Evolutionary conservation across 2,113 vertebrate species (phyloP).

Genomic region (Pao palembangensis): DNA sequence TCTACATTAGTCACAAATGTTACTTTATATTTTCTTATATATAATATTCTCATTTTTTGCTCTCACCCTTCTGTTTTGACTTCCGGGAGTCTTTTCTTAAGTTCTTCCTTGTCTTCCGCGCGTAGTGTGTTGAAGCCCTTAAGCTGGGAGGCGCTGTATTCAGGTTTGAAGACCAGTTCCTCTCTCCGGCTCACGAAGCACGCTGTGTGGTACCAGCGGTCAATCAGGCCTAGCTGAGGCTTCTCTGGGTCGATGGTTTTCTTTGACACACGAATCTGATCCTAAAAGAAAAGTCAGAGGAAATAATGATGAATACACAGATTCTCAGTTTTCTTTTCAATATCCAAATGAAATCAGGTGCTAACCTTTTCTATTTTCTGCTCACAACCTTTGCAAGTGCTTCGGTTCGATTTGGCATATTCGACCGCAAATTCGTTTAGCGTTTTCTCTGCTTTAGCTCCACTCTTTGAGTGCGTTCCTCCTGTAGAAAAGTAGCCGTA

Average conservation of each 20-base stretch:
- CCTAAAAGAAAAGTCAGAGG: slow-evolving; percentile 67
- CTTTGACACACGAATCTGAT: slow-evolving; percentile 92
- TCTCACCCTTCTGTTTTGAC: slow-evolving; percentile 87
- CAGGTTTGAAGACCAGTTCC: slow-evolving; percentile 84
- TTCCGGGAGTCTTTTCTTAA: slow-evolving; percentile 86
- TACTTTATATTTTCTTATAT: no score
- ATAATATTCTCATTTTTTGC: background rate
- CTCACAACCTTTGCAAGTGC: slow-evolving; percentile 93
- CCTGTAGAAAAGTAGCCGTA: slow-evolving; percentile 40
- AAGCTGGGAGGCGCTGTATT: slow-evolving; percentile 83
- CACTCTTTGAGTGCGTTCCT: slow-evolving; percentile 77
- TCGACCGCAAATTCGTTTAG: slow-evolving; percentile 90
- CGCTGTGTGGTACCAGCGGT: slow-evolving; percentile 94
- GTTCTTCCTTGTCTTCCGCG: slow-evolving; percentile 84
- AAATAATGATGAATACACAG: background rate
- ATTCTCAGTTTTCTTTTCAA: background rate
- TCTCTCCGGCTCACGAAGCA: slow-evolving; percentile 87
- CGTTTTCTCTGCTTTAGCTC: slow-evolving; percentile 81
- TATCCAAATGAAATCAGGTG: background rate
- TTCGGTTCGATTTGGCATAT: slow-evolving; percentile 96
- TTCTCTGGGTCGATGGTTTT: slow-evolving; percentile 92
- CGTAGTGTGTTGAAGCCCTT: slow-evolving; percentile 83
- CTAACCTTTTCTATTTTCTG: slow-evolving; percentile 95
- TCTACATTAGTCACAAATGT: background rate
- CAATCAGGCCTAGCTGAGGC: slow-evolving; percentile 94